Base-by-base conservation (phyloP, 2,797 vertebrate genomes). In the Brotula barbata region DNA sequence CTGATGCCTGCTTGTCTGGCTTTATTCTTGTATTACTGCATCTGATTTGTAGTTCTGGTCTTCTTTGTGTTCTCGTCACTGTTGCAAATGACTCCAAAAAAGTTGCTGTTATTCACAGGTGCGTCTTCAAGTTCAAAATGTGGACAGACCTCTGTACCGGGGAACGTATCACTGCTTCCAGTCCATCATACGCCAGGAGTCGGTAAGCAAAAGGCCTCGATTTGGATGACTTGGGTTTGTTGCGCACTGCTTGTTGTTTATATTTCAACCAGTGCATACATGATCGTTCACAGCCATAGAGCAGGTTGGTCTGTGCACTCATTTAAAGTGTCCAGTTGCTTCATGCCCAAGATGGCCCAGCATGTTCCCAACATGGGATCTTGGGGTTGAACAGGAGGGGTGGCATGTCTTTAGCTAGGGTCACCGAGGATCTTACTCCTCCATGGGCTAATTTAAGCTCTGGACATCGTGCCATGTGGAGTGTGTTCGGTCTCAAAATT, bases 161-260 rank as follows among this genome's bases (percentile, higher is more conserved):
- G 97, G 97, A 68, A 99, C 97, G 0, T 60, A 85, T 51, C 97
- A 99, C 86, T 99, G 97, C 87, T 99, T 99, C 88, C 94, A 94
- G 84, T 94, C 97, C 43, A 98, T 99, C 78, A 66, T 94, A 82
- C 93, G 90, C 31, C 96, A 99, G 76, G 97, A 99, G 87, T 93
- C 95, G 46, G 97, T 99, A 87, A 96, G 96, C 92, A 14, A 34
- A 52, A 22, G 13, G n/a, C n/a, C n/a, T n/a, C n/a, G n/a, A n/a
- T n/a, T n/a, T n/a, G n/a, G n/a, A n/a, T n/a, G n/a, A n/a, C n/a
- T n/a, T n/a, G n/a, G n/a, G n/a, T n/a, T n/a, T n/a, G n/a, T n/a
- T n/a, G n/a, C n/a, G n/a, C n/a, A n/a, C n/a, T n/a, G n/a, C n/a
- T n/a, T n/a, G n/a, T n/a, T n/a, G n/a, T n/a, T n/a, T n/a, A n/a